A percentile compares a stretch with the other conserved stretches of the same genome.
Evolutionary conservation across 1,140 invertebrate genomes (phyloP).

Genomic region (Teleogryllus occipitalis): DNA sequence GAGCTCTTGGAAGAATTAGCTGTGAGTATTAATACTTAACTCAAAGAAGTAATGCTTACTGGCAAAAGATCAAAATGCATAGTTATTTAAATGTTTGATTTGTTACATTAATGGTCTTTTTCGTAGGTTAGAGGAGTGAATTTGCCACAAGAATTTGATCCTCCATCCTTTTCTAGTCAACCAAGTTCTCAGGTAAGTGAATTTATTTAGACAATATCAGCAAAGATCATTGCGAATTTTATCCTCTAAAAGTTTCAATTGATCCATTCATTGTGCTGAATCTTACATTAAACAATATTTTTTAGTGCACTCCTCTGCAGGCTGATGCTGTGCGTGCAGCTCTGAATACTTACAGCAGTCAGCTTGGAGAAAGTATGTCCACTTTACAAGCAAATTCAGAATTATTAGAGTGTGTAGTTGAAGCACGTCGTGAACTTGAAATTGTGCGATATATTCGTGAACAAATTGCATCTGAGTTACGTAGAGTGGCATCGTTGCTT

Average conservation of each 20-base stretch:
- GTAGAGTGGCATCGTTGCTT: conserved; percentile 5
- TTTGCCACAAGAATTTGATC: neutral
- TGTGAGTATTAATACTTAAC: neutral
- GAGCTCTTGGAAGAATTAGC: conserved; percentile 7
- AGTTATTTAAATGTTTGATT: too few species aligned
- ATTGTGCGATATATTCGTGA: neutral
- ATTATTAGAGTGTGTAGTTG: neutral
- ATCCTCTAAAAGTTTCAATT: too few species aligned
- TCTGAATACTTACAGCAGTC: conserved; percentile 11
- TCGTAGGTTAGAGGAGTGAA: neutral
- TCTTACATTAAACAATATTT: neutral
- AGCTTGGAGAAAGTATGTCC: neutral
- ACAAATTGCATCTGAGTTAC: conserved; percentile 14
- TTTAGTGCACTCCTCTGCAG: neutral
- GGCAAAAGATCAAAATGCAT: too few species aligned
- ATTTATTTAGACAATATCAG: too few species aligned
- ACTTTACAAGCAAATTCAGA: neutral
- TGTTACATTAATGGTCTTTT: neutral
- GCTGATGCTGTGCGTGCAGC: conserved; percentile 7
- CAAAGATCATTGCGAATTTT: too few species aligned
- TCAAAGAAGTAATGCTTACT: neutral
- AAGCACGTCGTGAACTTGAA: conserved; percentile 10
- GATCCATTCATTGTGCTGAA: too few species aligned
- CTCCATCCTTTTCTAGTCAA: neutral
- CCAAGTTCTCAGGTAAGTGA: neutral